Base-by-base conservation (phyloP, 2,797 vertebrate genomes). In the Melopsittacus undulatus region DNA sequence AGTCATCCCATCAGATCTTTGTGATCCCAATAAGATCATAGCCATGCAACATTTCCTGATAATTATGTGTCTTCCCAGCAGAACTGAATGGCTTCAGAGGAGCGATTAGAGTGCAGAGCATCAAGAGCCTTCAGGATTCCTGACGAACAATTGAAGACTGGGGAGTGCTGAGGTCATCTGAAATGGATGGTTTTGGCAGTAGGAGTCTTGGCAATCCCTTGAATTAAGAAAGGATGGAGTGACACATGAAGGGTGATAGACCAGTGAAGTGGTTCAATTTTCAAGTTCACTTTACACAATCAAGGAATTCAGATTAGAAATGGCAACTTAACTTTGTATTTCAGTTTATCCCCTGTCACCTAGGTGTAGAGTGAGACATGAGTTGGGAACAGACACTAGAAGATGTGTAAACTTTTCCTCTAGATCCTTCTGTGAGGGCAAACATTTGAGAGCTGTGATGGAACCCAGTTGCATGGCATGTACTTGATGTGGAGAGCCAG, bases 401-500 rank as follows among this genome's bases (percentile, higher is more conserved):
- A 89, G 43, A 73, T 6, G 5, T 22, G 4, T 36, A 73, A 22
- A 5, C 4, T 87, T 73, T 87, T 69, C 21, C 27, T 90, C 32
- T 34, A 17, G 10, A 46, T 87, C 36, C 7, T 86, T 79, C 24
- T 13, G 11, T 22, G 30, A 19, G 10, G 42, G 36, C 40, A 57
- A 48, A 38, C 30, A 14, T 11, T 45, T 78, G 38, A 73, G 59
- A 87, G 38, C 40, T 68, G 22, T 67, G 27, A 30, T 38, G 11
- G 13, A 72, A 38, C 9, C 0, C 2, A n/a, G 26, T 14, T 61
- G 48, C 13, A 62, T 29, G 38, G n/a, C 19, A 9, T 8, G 20
- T 23, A 23, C 34, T 13, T 90, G 26, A 18, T 64, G 30, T n/a
- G 20, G 34, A 29, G 7, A 34, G 17, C 8, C 21, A 68, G 45